Conservation (phyloP, 2,888 invertebrate species). For the Drosophila emarginata region DNA sequence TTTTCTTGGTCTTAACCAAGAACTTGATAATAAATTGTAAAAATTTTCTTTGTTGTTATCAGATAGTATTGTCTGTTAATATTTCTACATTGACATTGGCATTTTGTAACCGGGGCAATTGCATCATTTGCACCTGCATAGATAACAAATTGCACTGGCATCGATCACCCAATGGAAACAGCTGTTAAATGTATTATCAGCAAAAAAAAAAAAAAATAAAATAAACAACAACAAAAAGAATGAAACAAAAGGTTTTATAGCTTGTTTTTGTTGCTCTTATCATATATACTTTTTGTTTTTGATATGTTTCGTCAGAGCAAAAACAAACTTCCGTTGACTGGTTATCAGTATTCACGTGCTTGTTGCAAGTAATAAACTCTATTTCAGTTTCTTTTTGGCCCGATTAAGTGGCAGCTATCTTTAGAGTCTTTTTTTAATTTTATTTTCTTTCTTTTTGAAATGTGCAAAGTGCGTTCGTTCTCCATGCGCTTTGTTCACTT, state of each 20-base stretch:
- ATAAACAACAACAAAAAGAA: no score
- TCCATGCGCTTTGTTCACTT: constrained; percentile 44
- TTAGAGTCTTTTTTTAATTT: constrained; percentile 32
- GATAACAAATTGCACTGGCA: constrained; percentile 45
- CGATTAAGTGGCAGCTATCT: constrained; percentile 40
- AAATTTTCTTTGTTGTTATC: background rate
- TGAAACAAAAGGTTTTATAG: constrained; percentile 56
- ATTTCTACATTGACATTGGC: constrained; percentile 48
- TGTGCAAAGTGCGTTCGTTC: constrained; percentile 24
- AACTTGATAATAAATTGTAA: background rate
- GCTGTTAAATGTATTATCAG: constrained; percentile 44
- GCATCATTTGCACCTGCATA: constrained; percentile 59
- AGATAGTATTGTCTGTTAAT: background rate
- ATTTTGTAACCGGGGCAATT: constrained; percentile 58
- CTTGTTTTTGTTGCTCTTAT: constrained; percentile 30
- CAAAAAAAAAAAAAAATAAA: background rate
- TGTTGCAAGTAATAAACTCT: constrained; percentile 16
- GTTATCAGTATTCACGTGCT: constrained; percentile 63
- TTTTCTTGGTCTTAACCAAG: background rate
- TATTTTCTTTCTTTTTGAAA: constrained; percentile 20
- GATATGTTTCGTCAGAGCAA: constrained; percentile 42
- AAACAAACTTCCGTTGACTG: constrained; percentile 51
- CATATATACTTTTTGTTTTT: constrained; percentile 38
- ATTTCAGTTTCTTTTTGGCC: constrained; percentile 34
- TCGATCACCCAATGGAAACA: constrained; percentile 22